Conservation (phyloP, 2,113 vertebrate species). For the Arvicanthis niloticus region DNA sequence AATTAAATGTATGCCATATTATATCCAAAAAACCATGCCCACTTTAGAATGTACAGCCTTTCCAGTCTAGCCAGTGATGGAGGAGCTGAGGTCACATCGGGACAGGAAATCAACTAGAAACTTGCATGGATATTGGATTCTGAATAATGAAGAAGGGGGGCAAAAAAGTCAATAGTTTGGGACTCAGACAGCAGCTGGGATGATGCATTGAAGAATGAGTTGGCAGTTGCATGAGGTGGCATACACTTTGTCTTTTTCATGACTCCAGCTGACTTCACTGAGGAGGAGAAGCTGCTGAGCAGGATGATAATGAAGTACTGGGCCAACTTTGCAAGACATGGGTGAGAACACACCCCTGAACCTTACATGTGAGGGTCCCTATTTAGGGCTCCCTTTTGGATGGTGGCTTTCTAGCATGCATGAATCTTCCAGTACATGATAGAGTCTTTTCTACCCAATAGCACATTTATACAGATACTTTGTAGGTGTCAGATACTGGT, state of each 20-base stretch:
- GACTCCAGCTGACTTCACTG: constrained; percentile 84
- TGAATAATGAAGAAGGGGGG: not conserved
- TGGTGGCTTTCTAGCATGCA: not conserved
- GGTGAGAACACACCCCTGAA: not conserved
- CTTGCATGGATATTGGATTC: not conserved
- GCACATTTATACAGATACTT: not conserved
- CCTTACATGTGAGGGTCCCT: not conserved
- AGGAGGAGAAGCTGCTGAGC: constrained; percentile 89
- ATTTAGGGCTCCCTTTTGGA: not conserved
- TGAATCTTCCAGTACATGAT: not conserved
- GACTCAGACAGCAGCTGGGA: not conserved
- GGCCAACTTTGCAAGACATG: not conserved
- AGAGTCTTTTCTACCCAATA: not conserved
- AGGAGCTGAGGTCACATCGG: not conserved
- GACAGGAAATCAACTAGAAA: not conserved
- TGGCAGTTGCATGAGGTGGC: not conserved
- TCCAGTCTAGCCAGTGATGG: not conserved
- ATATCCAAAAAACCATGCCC: not conserved
- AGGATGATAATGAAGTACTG: constrained; percentile 87
- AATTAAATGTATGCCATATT: not conserved
- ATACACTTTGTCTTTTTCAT: not conserved
- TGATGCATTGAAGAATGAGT: not conserved
- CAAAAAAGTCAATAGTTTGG: not conserved
- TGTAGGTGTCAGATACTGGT: not conserved
- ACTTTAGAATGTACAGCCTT: not conserved